Base-by-base conservation (phyloP, 2,888 invertebrate species). In the Catocala nupta region DNA sequence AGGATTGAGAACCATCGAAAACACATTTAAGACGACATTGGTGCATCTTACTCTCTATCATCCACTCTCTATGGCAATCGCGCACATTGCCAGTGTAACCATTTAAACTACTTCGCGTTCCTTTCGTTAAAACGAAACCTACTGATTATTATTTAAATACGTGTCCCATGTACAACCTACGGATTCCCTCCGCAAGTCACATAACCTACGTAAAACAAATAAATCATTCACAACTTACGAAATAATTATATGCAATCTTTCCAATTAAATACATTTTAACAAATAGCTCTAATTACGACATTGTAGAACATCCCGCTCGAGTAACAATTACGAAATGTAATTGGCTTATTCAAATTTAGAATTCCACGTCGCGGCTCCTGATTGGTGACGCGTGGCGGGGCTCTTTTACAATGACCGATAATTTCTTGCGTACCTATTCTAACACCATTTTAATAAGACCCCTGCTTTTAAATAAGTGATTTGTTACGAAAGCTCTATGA, bases 271-370 rank as follows among this genome's bases (percentile, higher is more conserved):
- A 73, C 42, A 72, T 74, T 69, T 63, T 68, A 55, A 71, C 65
- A 51, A 70, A 68, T 57, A 63, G 36, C 59, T 61, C 57, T 59
- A 69, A 71, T 69, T 68, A 65, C 44, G 7, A 50, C 68, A 68
- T 63, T 68, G 62, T 65, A 51, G 63, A 58, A 66, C 59, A 55
- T 58, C 52, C 55, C 65, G 36, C 54, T 59, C 52, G 45, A 43
- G 43, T 60, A 68, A 79, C 77, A 83, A 85, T 86, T 84, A 84
- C 76, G 68, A 66, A 75, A 75, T 81, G 74, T 82, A 85, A 88
- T 87, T 86, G 86, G 87, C 70, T 72, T 65, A 77, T 87, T 87
- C 71, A 71, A 85, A 87, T 87, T 87, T 82, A 75, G 82, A 86
- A 86, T 84, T 80, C 77, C 62, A 60, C 65, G 67, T 58, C 66